These are phyloP conservation scores for Gymnopithys bicolor DNA, from an alignment of 2,797 vertebrate genomes.

Conservation along the genomic window DNA sequence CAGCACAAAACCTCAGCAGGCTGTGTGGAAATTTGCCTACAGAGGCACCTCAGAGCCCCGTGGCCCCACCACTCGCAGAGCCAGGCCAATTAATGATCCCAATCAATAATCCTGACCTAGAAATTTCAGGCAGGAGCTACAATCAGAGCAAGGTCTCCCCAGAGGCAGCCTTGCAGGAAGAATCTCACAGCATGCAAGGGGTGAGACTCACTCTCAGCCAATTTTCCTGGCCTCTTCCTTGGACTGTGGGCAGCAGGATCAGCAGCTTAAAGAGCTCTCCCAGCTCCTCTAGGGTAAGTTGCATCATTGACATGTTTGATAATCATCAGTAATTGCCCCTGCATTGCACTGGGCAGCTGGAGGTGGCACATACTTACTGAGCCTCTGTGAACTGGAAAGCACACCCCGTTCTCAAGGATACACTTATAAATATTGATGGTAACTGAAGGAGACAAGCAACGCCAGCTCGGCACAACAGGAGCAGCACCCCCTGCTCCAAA, in stretches of 20 bases:
- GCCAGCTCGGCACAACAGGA: neutral
- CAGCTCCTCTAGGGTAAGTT: neutral
- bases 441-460: neutral
- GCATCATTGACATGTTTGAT: accelerated
- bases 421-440: neutral
- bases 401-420: accelerated
- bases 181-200: accelerated
- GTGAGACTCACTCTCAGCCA: accelerated
- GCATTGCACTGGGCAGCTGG: neutral
- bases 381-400: neutral
- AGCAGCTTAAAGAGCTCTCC: neutral
- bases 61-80: accelerated
- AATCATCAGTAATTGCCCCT: neutral
- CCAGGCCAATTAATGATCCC: neutral
- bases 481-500: neutral
- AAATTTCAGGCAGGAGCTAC: neutral
- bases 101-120: constrained; percentile 34
- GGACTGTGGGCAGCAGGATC: neutral
- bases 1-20: neutral
- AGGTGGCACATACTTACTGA: neutral
- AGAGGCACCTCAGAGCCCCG: neutral
- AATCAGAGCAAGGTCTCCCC: neutral
- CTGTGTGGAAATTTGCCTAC: neutral
- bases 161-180: neutral
- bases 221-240: neutral